Percentiles rank a stretch among this genome's conserved stretches.
Conservation (phyloP, 1,140 invertebrate genomes). For the Zaprionus nigranus region DNA sequence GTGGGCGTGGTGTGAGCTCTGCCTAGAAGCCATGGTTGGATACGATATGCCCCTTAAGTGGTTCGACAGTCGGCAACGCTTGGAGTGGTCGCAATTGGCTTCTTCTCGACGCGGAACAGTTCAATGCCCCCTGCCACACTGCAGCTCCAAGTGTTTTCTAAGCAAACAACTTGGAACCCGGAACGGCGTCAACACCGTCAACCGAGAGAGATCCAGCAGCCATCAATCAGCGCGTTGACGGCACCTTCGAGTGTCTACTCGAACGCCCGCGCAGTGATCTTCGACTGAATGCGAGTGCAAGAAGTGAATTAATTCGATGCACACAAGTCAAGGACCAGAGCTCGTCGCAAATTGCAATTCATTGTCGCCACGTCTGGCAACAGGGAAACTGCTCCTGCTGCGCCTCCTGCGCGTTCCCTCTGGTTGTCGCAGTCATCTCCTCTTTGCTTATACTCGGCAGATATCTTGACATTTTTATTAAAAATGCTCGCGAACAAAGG, state of each 20-base stretch:
- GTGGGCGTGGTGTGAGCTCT: slow-evolving; percentile 38
- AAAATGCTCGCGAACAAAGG: slow-evolving; percentile 52
- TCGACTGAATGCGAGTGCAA: slow-evolving; percentile 20
- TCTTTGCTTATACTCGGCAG: slow-evolving; percentile 3
- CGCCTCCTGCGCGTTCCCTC: not conserved
- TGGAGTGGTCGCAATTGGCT: slow-evolving; percentile 48
- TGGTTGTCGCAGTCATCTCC: not conserved
- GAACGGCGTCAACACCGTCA: not conserved
- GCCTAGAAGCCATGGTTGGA: slow-evolving; percentile 35
- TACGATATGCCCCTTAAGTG: slow-evolving; percentile 37
- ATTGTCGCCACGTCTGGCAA: slow-evolving; percentile 43
- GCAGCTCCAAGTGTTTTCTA: slow-evolving; percentile 39
- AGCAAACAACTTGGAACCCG: slow-evolving; percentile 41
- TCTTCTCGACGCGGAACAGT: slow-evolving; percentile 27
- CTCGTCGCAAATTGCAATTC: slow-evolving; percentile 54
- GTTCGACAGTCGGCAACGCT: slow-evolving; percentile 34
- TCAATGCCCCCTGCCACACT: slow-evolving; percentile 44
- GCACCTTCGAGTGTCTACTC: slow-evolving; percentile 37
- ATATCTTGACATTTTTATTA: slow-evolving; percentile 62
- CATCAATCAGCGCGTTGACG: slow-evolving; percentile 31
- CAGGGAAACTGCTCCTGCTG: not conserved
- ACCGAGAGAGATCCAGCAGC: slow-evolving; percentile 9
- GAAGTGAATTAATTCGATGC: slow-evolving; percentile 43
- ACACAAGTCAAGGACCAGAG: slow-evolving; percentile 41
- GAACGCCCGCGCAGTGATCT: slow-evolving; percentile 27